phyloP scores from a whole-genome alignment of 2,113 vertebrate species.

The Odocoileus hemionus region DNA sequence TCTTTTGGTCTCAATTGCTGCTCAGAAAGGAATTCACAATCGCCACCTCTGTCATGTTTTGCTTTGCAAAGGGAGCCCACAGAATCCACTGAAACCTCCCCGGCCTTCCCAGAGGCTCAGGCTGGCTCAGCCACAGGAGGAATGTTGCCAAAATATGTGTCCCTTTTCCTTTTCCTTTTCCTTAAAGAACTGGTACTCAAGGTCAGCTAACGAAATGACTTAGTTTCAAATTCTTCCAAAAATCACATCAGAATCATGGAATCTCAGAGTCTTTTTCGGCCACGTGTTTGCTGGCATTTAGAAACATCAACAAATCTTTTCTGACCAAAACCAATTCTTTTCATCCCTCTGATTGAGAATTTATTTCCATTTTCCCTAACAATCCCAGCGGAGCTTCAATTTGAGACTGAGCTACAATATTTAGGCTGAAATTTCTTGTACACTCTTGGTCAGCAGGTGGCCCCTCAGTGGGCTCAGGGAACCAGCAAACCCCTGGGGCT shows the following conservation, averaged over 20 bases:
- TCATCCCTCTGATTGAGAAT: neutral
- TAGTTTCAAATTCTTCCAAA: neutral
- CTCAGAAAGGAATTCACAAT: neutral
- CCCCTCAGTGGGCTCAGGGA: neutral
- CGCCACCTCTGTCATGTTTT: neutral
- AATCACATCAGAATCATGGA: neutral
- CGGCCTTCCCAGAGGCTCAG: neutral
- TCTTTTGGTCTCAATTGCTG: neutral
- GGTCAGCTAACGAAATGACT: neutral
- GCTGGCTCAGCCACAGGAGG: rapidly evolving
- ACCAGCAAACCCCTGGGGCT: rapidly evolving
- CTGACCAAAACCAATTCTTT: neutral
- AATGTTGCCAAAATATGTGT: rapidly evolving
- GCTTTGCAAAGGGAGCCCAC: neutral
- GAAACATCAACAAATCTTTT: neutral
- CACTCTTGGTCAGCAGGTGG: neutral
- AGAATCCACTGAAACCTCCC: neutral
- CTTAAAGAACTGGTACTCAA: neutral
- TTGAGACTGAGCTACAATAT: neutral
- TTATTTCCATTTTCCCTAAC: neutral
- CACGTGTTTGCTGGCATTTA: neutral
- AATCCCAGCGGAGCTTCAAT: neutral
- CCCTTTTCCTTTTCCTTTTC: neutral
- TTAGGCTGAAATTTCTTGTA: neutral
- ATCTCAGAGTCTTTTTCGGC: neutral